Percentiles rank a stretch among this genome's conserved stretches.
phyloP scores from a whole-genome alignment of 2,113 vertebrate species.

The Orientallactaga bullata region DNA sequence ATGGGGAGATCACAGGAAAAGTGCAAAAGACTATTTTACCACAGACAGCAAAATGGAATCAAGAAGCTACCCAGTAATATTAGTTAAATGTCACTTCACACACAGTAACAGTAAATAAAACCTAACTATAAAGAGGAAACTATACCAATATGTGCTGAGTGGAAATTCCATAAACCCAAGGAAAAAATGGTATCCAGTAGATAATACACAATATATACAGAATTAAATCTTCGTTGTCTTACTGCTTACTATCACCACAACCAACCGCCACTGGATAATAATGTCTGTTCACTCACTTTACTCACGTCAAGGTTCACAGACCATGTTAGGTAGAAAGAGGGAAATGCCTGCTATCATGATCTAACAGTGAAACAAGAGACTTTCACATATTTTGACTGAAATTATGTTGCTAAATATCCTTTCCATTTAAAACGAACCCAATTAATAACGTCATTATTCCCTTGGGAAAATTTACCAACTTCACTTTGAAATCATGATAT shows the following conservation, averaged over 20 bases:
- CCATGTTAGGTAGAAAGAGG: background rate
- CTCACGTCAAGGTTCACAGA: background rate
- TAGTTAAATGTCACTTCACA: background rate
- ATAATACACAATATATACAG: background rate
- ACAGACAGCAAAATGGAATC: background rate
- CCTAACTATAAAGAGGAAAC: background rate
- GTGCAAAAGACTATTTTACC: background rate
- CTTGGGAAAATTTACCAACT: background rate
- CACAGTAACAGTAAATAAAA: background rate
- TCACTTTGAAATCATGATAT: conserved; percentile 17
- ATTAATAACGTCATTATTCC: background rate
- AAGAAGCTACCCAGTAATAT: background rate
- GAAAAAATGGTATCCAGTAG: background rate
- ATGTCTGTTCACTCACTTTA: background rate
- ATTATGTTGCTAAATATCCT: background rate
- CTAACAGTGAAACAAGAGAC: background rate
- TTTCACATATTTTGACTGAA: background rate
- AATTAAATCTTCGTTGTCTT: background rate
- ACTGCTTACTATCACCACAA: background rate
- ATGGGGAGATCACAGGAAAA: background rate
- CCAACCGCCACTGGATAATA: background rate
- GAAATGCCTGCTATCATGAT: background rate
- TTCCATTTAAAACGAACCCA: background rate
- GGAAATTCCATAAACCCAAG: background rate
- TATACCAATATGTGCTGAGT: background rate